Conservation (phyloP, 2,113 vertebrate species). For the Dicaeum eximium region DNA sequence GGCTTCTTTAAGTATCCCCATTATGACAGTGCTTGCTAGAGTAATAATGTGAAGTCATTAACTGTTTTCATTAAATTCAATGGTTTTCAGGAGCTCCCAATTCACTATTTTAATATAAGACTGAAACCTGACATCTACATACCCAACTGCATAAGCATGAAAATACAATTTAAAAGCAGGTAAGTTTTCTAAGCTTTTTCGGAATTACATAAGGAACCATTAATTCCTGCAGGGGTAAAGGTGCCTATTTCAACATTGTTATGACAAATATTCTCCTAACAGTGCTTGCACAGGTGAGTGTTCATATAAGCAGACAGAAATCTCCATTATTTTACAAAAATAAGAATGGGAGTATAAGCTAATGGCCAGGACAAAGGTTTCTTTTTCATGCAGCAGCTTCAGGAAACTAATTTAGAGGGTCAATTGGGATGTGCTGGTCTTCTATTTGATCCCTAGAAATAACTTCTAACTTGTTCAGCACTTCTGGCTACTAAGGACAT, state of each 20-base stretch:
- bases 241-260: neutral
- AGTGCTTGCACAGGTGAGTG: neutral
- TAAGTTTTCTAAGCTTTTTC: neutral
- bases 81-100: slow-evolving; percentile 63
- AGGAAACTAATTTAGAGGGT: neutral
- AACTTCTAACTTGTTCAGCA: neutral
- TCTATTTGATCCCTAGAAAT: neutral
- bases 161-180: neutral
- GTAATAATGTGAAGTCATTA: slow-evolving; percentile 70
- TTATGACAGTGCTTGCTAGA: slow-evolving; percentile 60
- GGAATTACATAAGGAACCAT: neutral
- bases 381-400: neutral
- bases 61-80: slow-evolving; percentile 69
- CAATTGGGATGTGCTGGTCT: neutral
- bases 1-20: slow-evolving; percentile 69
- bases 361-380: neutral
- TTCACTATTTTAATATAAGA: slow-evolving; percentile 58
- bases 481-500: neutral
- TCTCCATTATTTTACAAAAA: neutral
- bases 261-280: neutral
- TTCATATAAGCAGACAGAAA: neutral
- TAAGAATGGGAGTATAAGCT: neutral
- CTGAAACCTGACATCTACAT: slow-evolving; percentile 6
- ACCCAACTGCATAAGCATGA: neutral
- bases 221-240: neutral